phyloP scores from a whole-genome alignment of 2,888 invertebrate genomes.

The Parasteatoda lunata region DNA sequence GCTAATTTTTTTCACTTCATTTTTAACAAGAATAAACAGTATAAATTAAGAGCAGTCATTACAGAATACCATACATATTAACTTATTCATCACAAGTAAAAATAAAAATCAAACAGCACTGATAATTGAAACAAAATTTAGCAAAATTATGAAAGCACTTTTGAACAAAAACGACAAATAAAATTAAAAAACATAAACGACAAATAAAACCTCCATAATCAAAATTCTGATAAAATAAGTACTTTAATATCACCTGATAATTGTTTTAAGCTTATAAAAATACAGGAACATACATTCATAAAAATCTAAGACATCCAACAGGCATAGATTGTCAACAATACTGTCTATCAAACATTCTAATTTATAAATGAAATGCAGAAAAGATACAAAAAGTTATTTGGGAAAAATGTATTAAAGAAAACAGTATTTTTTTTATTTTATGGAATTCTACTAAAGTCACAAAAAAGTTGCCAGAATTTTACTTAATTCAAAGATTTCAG shows the following conservation, averaged over 20 bases:
- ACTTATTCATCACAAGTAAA: too few relatives aligned
- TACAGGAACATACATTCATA: constrained; percentile 43
- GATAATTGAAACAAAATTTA: too few relatives aligned
- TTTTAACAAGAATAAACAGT: too few relatives aligned
- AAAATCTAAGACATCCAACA: constrained; percentile 23
- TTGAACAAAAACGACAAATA: neutral
- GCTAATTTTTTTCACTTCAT: too few relatives aligned
- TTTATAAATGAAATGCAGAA: constrained; percentile 23
- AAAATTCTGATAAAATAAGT: constrained; percentile 24
- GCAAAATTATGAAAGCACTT: too few relatives aligned
- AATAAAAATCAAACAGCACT: too few relatives aligned
- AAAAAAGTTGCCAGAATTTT: neutral
- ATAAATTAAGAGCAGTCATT: too few relatives aligned
- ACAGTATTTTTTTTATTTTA: neutral
- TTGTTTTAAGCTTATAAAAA: constrained; percentile 33
- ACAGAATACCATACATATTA: too few relatives aligned
- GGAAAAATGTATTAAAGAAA: constrained; percentile 11
- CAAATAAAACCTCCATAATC: neutral
- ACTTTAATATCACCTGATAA: constrained; percentile 40
- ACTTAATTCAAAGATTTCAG: neutral
- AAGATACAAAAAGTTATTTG: constrained; percentile 16
- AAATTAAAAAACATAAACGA: neutral
- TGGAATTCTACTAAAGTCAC: neutral
- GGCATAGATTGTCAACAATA: constrained; percentile 60
- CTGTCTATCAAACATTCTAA: constrained; percentile 19